These are phyloP conservation scores for Colletes collaris DNA, from an alignment of 2,888 invertebrate genomes.

Conservation along the genomic window DNA sequence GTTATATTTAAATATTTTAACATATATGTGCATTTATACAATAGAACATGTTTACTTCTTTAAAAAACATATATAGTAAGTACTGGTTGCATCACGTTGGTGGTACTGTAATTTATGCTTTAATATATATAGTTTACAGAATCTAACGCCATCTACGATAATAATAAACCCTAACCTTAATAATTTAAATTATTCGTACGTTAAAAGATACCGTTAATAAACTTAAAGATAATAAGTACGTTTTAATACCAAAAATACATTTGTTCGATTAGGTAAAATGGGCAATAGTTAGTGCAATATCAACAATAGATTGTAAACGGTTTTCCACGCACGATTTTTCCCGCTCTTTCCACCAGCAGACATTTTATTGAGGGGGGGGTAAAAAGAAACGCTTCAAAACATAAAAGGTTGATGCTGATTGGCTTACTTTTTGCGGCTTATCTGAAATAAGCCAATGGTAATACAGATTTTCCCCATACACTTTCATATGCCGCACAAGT, in stretches of 20 bases:
- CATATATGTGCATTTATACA: conserved; percentile 2
- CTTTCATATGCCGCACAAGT: conserved; percentile 86
- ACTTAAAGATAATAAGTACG: neutral
- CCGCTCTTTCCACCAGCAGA: conserved; percentile 75
- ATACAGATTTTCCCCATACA: conserved; percentile 81
- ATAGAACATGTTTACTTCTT: conserved; percentile 4
- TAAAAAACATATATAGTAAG: neutral
- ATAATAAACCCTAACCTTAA: conserved; percentile 67
- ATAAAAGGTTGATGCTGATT: conserved; percentile 83
- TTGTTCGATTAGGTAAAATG: neutral
- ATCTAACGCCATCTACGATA: conserved; percentile 68
- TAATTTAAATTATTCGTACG: conserved; percentile 42
- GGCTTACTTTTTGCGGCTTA: conserved; percentile 85
- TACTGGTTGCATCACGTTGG: conserved; percentile 52
- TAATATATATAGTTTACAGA: conserved; percentile 24
- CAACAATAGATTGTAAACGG: neutral
- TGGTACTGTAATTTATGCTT: conserved; percentile 48
- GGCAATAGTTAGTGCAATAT: neutral
- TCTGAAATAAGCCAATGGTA: conserved; percentile 86
- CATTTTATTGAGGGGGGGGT: conserved; percentile 77
- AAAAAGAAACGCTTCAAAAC: conserved; percentile 85
- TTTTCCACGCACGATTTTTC: conserved; percentile 70
- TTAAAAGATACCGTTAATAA: neutral
- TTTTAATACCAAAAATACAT: conserved; percentile 11
- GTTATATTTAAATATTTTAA: conserved; percentile 5